phyloP scores from a whole-genome alignment of 2,113 vertebrate species.

The Leucosticte australis region DNA sequence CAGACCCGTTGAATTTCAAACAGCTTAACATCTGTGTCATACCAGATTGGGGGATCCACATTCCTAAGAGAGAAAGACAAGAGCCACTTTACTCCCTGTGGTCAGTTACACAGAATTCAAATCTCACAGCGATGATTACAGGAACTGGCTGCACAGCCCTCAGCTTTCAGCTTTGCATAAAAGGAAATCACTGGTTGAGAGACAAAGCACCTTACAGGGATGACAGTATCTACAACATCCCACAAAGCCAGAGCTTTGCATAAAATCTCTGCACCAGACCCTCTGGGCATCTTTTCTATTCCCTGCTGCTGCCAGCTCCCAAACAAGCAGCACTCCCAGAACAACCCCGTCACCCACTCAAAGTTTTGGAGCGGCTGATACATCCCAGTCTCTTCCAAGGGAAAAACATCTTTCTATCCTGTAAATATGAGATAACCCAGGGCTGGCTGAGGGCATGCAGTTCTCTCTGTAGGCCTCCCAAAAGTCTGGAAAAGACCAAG shows the following conservation, averaged over 20 bases:
- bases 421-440: not conserved
- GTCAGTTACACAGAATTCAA: not conserved
- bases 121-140: not conserved
- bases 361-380: not conserved
- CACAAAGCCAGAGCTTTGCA: not conserved
- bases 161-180: not conserved
- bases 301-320: not conserved
- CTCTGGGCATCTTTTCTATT: not conserved
- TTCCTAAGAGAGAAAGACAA: slow-evolving; percentile 80
- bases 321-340: not conserved
- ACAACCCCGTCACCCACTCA: not conserved
- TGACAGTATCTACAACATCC: not conserved
- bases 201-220: not conserved
- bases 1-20: slow-evolving; percentile 99
- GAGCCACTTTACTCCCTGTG: not conserved
- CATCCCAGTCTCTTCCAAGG: not conserved
- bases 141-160: not conserved
- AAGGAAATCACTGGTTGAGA: not conserved
- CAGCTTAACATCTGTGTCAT: slow-evolving; percentile 96
- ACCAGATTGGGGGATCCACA: slow-evolving; percentile 97
- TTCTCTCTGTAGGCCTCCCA: not conserved
- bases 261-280: not conserved
- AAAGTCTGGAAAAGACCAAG: not conserved
- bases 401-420: not conserved
- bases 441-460: not conserved